A percentile compares a stretch with the other conserved stretches of the same genome.
Conservation (phyloP, 2,888 invertebrate species). For the Byasa hedistus region DNA sequence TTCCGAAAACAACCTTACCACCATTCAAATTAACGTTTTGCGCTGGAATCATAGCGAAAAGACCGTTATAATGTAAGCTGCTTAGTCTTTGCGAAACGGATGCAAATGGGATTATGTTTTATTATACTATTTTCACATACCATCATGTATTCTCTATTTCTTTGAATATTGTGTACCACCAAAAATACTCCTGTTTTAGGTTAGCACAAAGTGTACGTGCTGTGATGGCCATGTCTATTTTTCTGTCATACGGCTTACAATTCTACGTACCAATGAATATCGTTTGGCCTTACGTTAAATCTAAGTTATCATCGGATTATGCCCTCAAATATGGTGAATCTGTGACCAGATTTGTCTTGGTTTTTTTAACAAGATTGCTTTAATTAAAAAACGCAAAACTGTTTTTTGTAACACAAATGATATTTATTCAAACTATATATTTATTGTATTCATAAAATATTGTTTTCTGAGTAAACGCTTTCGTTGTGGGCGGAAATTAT, state of each 20-base stretch:
- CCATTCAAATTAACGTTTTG: too few species aligned
- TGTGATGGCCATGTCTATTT: slow-evolving; percentile 92
- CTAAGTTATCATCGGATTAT: slow-evolving; percentile 81
- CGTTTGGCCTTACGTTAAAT: slow-evolving; percentile 88
- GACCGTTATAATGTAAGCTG: too few species aligned
- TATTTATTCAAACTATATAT: too few species aligned
- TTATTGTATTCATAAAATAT: too few species aligned
- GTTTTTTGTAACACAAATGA: too few species aligned
- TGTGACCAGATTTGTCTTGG: slow-evolving; percentile 83
- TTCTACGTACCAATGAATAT: slow-evolving; percentile 96
- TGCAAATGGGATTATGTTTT: too few species aligned
- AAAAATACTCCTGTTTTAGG: slow-evolving; percentile 66
- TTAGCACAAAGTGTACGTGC: slow-evolving; percentile 90
- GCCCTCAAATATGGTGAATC: slow-evolving; percentile 85
- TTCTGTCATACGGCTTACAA: slow-evolving; percentile 95
- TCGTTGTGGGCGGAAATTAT: too few species aligned
- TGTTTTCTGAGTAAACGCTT: too few species aligned
- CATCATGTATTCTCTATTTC: not conserved
- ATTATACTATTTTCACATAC: not conserved
- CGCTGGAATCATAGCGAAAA: too few species aligned
- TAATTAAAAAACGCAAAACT: too few species aligned
- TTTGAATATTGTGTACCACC: not conserved
- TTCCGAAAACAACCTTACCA: too few species aligned
- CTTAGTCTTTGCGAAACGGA: too few species aligned
- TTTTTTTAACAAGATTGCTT: slow-evolving; percentile 87